Evolutionary conservation across 2,888 invertebrate genomes (phyloP).

Genomic region (Balanococcus diminutus): DNA sequence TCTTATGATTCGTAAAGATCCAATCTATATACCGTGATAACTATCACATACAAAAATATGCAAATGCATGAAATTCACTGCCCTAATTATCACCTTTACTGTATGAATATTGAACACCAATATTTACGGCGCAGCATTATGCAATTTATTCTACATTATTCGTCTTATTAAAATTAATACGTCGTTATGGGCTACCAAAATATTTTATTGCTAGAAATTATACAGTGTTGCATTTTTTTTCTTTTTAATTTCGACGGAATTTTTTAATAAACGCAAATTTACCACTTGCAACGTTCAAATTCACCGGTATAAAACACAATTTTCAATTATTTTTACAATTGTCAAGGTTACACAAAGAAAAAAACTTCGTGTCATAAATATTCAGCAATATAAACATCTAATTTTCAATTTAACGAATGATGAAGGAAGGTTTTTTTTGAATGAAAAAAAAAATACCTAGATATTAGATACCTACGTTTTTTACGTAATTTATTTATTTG

Average conservation of each 20-base stretch:
- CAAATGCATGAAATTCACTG: too few relatives aligned
- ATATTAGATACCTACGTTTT: neutral
- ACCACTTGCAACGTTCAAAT: neutral
- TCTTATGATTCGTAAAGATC: too few relatives aligned
- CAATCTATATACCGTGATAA: too few relatives aligned
- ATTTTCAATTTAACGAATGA: constrained; percentile 39
- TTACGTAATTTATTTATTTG: constrained; percentile 31
- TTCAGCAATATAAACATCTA: neutral
- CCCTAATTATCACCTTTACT: too few relatives aligned
- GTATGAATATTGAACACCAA: neutral
- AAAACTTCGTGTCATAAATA: neutral
- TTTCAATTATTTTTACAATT: constrained; percentile 22
- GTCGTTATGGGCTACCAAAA: neutral
- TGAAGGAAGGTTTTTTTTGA: neutral
- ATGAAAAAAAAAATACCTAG: neutral
- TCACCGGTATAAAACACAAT: neutral
- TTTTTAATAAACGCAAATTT: neutral
- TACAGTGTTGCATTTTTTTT: neutral
- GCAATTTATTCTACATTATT: neutral
- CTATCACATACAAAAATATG: too few relatives aligned
- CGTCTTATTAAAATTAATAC: too few relatives aligned
- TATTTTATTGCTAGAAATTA: neutral
- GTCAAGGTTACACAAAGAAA: neutral
- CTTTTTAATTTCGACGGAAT: neutral
- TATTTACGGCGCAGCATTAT: neutral